phyloP scores from a whole-genome alignment of 30 jellyfish, hydroid and myxozoan genomes.

The Hydractinia echinata region DNA sequence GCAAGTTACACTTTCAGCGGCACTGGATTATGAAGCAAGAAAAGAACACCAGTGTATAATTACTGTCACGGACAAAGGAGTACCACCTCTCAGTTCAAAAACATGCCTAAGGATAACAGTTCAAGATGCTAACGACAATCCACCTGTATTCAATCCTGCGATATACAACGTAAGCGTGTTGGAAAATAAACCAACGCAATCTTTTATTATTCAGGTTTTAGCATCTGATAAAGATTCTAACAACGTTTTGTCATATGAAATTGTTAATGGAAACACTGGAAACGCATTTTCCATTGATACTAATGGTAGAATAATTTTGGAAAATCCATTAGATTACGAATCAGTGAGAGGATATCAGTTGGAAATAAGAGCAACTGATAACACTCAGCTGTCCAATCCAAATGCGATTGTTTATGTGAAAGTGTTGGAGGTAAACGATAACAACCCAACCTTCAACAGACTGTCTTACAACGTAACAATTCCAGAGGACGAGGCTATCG shows the following conservation, averaged over 20 bases:
- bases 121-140: slow-evolving; percentile 65
- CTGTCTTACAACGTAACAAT: slow-evolving; percentile 44
- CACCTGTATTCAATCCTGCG: slow-evolving; percentile 53
- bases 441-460: slow-evolving; percentile 57
- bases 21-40: slow-evolving; percentile 56
- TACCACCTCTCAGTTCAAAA: slow-evolving; percentile 28
- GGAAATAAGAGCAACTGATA: slow-evolving; percentile 66
- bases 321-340: slow-evolving; percentile 35
- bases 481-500: slow-evolving; percentile 49
- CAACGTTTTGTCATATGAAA: neutral
- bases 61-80: slow-evolving; percentile 34
- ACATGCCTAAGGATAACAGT: slow-evolving; percentile 37
- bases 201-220: slow-evolving; percentile 10
- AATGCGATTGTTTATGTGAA: slow-evolving; percentile 54
- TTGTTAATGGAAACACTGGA: slow-evolving; percentile 32
- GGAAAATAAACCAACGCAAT: slow-evolving; percentile 26
- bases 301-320: slow-evolving; percentile 16
- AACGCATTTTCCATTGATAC: slow-evolving; percentile 18
- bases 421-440: slow-evolving; percentile 69
- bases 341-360: neutral
- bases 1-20: slow-evolving; percentile 33
- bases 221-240: slow-evolving; percentile 45
- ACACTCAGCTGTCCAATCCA: slow-evolving; percentile 26
- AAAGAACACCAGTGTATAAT: slow-evolving; percentile 40
- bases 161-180: slow-evolving; percentile 19